Conservation (phyloP, 2,113 vertebrate genomes). For the Hippocampus mohnikei region DNA sequence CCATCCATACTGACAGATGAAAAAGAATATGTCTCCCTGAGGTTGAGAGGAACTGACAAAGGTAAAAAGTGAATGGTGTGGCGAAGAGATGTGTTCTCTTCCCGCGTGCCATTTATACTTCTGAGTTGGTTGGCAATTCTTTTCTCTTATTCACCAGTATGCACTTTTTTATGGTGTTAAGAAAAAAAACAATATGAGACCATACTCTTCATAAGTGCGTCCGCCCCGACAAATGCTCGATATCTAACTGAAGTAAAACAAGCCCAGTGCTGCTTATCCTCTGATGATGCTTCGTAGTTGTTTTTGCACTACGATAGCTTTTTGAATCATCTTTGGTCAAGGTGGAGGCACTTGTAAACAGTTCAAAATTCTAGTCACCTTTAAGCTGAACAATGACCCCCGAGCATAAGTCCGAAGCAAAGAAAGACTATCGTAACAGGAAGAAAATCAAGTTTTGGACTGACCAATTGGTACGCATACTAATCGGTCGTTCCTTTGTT, state of each 20-base stretch:
- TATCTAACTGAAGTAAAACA: neutral
- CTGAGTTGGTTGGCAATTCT: constrained; percentile 7
- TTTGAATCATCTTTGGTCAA: neutral
- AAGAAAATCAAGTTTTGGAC: no score
- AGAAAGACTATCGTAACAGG: no score
- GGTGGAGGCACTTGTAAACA: neutral
- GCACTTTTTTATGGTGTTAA: neutral
- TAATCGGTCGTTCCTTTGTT: no score
- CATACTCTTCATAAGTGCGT: neutral
- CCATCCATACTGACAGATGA: constrained; percentile 69
- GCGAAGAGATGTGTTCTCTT: constrained; percentile 26
- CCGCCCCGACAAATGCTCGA: neutral
- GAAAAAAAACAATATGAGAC: neutral
- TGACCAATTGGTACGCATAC: no score
- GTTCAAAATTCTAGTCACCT: neutral
- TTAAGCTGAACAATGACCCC: neutral
- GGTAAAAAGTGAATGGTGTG: constrained; percentile 24
- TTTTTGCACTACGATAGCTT: neutral
- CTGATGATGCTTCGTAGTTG: neutral
- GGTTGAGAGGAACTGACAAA: constrained; percentile 56
- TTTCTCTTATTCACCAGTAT: neutral
- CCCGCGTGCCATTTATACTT: constrained; percentile 39
- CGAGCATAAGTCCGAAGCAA: neutral
- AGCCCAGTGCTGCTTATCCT: neutral
- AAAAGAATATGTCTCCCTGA: constrained; percentile 65